Conservation (phyloP, 2,797 vertebrate genomes). For the Anabas testudineus region DNA sequence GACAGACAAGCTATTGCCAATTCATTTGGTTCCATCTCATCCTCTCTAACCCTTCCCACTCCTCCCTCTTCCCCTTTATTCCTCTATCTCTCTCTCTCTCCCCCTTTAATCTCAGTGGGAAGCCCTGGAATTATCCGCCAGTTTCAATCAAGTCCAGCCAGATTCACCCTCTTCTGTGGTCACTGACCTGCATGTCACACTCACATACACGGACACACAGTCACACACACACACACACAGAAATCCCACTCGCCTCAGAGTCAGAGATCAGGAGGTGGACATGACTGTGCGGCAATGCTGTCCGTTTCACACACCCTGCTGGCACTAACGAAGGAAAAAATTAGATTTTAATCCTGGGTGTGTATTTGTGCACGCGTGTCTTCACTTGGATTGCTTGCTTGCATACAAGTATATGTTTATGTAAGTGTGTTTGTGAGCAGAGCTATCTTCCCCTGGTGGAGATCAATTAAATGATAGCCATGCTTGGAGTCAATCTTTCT, state of each 20-base stretch:
- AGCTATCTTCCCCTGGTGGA: conserved; percentile 40
- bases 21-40: conserved; percentile 54
- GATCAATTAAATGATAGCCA: conserved; percentile 77
- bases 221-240: conserved; percentile 23
- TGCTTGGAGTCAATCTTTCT: conserved; percentile 43
- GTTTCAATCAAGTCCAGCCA: conserved; percentile 82
- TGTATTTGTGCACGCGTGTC: conserved; percentile 11
- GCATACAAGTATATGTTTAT: conserved; percentile 19
- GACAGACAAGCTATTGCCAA: conserved; percentile 46
- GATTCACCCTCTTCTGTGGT: conserved; percentile 71
- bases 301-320: conserved; percentile 59
- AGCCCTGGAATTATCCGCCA: conserved; percentile 78
- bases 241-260: conserved; percentile 46
- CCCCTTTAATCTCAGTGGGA: conserved; percentile 74
- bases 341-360: conserved; percentile 57
- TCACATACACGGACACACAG: conserved; percentile 10
- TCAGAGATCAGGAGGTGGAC: conserved; percentile 62
- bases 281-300: conserved; percentile 27
- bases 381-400: conserved; percentile 8
- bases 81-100: conserved; percentile 18
- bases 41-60: conserved; percentile 49
- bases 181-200: conserved; percentile 69
- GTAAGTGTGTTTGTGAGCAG: conserved; percentile 31
- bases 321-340: conserved; percentile 56
- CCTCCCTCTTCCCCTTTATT: conserved; percentile 17